Base-by-base conservation (phyloP, 2,888 invertebrate genomes). In the Drosophila buzzatii region DNA sequence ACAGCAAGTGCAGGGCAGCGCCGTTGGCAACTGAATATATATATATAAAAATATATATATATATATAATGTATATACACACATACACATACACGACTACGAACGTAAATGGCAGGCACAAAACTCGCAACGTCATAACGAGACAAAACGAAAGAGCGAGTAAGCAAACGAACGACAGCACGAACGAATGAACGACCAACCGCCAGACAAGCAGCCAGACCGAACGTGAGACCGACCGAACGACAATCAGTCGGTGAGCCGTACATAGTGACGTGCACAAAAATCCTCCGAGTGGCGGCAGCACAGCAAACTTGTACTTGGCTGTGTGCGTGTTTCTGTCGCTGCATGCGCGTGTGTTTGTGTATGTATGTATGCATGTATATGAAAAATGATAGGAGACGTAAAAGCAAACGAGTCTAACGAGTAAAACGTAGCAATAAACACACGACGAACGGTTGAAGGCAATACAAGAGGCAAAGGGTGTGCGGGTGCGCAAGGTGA, bases 61-160 rank as follows among this genome's bases (percentile, higher is more conserved):
- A 77, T 58, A 73, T 41, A 68, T 33, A 51, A 51, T 6, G 14
- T 14, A n/a, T 9, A 41, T 7, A 41, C 9, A 55, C 23, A 73
- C 39, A 49, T 47, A 41, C 35, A 45, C 4, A 57, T 14, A 49
- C n/a, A 53, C 44, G 49, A 47, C 23, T 39, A 39, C 56, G 23
- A 57, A 16, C 57, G 59, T 62, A 70, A 62, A 63, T 51, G 62
- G 73, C 73, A 81, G 76, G 70, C 87, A 82, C 78, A 74, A 88
- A 88, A 85, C 88, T 85, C 73, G 81, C 86, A 88, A 88, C 85
- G 85, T 85, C 89, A 85, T 85, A 85, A 79, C 83, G 89, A 85
- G 70, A 69, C 76, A 33, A 66, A 67, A 62, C 73, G 76, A 73
- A 72, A 77, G 79, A 79, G 55, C 60, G 74, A 74, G 59, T 49